phyloP scores from a whole-genome alignment of 2,113 vertebrate species.

The Ceyx margarethae region DNA sequence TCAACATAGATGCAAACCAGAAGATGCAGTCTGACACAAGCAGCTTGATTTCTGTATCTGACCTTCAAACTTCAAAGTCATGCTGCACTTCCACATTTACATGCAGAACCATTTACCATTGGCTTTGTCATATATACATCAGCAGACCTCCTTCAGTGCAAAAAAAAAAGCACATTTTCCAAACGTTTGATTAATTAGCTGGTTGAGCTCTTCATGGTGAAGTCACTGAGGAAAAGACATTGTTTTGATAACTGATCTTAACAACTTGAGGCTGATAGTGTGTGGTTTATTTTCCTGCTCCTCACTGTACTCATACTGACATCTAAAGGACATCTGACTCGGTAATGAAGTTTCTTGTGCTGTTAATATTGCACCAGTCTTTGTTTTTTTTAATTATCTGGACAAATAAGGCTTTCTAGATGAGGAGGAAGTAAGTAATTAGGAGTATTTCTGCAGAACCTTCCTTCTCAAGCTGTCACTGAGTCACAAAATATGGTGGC shows the following conservation, averaged over 20 bases:
- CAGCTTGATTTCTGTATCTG: conserved; percentile 30
- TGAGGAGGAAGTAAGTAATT: conserved; percentile 43
- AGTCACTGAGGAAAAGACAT: conserved; percentile 16
- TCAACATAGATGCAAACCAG: neutral
- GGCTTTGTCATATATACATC: conserved; percentile 18
- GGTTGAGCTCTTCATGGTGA: conserved; percentile 8
- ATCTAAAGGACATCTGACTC: conserved; percentile 55
- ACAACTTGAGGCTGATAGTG: conserved; percentile 11
- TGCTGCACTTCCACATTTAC: conserved; percentile 1
- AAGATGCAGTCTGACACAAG: conserved; percentile 15
- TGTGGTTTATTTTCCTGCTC: conserved; percentile 23
- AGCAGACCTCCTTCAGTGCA: neutral
- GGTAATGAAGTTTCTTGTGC: conserved; percentile 42
- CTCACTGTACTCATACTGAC: conserved; percentile 39
- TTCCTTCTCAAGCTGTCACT: neutral
- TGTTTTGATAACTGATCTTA: conserved; percentile 57
- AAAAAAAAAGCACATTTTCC: neutral
- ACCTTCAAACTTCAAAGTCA: conserved; percentile 68
- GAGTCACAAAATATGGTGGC: neutral
- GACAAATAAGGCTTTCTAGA: neutral
- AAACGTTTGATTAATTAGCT: neutral
- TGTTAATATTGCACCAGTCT: neutral
- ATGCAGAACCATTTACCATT: neutral
- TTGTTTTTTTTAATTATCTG: conserved; percentile 36
- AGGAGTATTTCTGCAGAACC: neutral